phyloP scores from a whole-genome alignment of 2,113 vertebrate species.

The Aramus guarauna region DNA sequence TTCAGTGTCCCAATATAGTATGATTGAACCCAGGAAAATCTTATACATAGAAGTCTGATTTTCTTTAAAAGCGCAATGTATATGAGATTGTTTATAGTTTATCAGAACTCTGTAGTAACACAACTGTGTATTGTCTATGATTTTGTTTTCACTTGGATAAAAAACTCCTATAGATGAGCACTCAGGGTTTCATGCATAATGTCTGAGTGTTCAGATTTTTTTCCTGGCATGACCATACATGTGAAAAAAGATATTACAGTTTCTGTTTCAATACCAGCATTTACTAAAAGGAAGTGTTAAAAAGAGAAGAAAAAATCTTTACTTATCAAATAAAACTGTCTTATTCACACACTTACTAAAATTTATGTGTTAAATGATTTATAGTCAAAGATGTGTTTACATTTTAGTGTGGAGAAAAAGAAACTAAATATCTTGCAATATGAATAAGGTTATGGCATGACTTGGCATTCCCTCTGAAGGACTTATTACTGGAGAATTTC shows the following conservation, averaged over 20 bases:
- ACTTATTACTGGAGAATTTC: background rate
- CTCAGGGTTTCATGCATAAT: background rate
- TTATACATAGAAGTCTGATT: background rate
- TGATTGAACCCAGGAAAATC: background rate
- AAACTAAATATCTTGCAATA: background rate
- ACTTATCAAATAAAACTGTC: background rate
- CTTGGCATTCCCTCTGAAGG: background rate
- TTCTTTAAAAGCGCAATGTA: background rate
- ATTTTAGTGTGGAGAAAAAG: background rate
- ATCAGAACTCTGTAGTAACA: background rate
- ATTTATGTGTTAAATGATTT: background rate
- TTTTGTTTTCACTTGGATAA: background rate
- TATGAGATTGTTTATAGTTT: background rate
- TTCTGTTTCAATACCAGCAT: background rate
- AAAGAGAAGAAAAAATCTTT: background rate
- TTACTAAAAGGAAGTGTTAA: background rate
- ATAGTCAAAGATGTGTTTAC: background rate
- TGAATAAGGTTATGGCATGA: background rate
- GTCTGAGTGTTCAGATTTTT: background rate
- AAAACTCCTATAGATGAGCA: background rate
- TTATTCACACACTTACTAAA: background rate
- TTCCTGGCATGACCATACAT: background rate
- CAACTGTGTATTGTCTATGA: background rate
- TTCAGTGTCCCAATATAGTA: background rate
- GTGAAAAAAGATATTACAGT: background rate